phyloP scores from a whole-genome alignment of 2,888 invertebrate genomes.

The Azorinus chamasolen region DNA sequence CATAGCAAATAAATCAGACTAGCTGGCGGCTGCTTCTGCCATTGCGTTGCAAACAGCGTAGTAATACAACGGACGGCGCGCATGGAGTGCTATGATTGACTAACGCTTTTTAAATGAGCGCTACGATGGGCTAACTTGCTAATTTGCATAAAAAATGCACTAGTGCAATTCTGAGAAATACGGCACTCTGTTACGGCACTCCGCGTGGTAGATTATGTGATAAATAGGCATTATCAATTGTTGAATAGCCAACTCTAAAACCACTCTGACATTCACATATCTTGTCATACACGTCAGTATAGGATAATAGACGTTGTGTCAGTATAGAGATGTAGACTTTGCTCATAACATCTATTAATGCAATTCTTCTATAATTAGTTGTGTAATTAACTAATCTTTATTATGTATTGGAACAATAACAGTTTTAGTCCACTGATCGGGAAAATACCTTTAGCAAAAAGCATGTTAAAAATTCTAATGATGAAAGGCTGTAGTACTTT shows the following conservation, averaged over 20 bases:
- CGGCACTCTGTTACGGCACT: conserved; percentile 8
- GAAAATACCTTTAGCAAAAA: conserved; percentile 6
- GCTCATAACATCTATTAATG: conserved; percentile 5
- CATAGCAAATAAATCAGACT: too few relatives aligned
- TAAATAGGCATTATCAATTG: conserved; percentile 34
- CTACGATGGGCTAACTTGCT: too few relatives aligned
- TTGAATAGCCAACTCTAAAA: conserved; percentile 16
- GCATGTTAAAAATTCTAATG: conserved; percentile 1
- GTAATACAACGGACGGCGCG: too few relatives aligned
- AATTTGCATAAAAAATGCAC: too few relatives aligned
- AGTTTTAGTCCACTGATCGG: neutral
- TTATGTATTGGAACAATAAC: conserved; percentile 19
- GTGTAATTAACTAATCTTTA: conserved; percentile 2
- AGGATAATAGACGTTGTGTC: conserved; percentile 20
- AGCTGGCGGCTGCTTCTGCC: too few relatives aligned
- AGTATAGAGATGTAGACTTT: conserved; percentile 26
- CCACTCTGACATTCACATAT: too few relatives aligned
- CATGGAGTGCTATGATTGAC: too few relatives aligned
- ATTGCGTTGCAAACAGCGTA: too few relatives aligned
- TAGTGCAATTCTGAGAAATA: too few relatives aligned
- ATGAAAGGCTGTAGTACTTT: conserved; percentile 2
- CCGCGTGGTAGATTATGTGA: conserved; percentile 17
- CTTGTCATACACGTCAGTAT: conserved; percentile 17
- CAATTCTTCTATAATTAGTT: conserved; percentile 22
- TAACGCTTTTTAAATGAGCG: too few relatives aligned